A percentile compares a stretch with the other conserved stretches of the same genome.
Evolutionary conservation across 1,140 invertebrate species (phyloP).

Genomic region (Yoshiicerus persimilis): DNA sequence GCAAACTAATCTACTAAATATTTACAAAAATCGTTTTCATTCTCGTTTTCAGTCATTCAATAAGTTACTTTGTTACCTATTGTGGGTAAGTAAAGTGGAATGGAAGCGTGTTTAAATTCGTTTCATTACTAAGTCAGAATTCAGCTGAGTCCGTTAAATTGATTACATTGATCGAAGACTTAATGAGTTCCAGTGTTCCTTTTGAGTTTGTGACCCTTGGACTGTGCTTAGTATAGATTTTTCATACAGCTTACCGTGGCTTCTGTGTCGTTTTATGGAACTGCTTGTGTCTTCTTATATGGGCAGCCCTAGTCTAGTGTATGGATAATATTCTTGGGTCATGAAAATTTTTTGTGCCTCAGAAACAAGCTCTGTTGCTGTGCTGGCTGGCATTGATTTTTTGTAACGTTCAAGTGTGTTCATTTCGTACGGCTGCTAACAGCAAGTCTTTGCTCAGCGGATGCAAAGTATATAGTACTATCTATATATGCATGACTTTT

Average conservation of each 20-base stretch:
- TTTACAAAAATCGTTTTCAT: background rate
- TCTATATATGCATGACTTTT: too few relatives aligned
- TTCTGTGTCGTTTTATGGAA: background rate
- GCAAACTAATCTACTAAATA: background rate
- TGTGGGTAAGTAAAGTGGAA: background rate
- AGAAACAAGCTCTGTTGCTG: background rate
- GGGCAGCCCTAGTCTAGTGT: background rate
- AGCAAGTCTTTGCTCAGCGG: background rate
- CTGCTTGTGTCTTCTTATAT: background rate
- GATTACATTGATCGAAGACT: slow-evolving; percentile 8
- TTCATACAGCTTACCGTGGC: background rate
- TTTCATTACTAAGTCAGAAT: background rate
- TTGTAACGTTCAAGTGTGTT: background rate
- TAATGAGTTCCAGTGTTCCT: background rate
- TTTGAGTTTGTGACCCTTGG: background rate
- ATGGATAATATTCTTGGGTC: background rate
- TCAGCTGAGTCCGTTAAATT: background rate
- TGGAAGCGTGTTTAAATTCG: background rate
- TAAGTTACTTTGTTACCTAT: background rate
- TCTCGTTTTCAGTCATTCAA: background rate
- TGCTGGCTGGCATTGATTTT: slow-evolving; percentile 7
- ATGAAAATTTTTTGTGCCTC: background rate
- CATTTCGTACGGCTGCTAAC: background rate
- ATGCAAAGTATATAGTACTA: too few relatives aligned
- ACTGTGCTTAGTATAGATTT: background rate